Conservation (phyloP, 2,113 vertebrate species). For the Campylorhamphus procurvoides region DNA sequence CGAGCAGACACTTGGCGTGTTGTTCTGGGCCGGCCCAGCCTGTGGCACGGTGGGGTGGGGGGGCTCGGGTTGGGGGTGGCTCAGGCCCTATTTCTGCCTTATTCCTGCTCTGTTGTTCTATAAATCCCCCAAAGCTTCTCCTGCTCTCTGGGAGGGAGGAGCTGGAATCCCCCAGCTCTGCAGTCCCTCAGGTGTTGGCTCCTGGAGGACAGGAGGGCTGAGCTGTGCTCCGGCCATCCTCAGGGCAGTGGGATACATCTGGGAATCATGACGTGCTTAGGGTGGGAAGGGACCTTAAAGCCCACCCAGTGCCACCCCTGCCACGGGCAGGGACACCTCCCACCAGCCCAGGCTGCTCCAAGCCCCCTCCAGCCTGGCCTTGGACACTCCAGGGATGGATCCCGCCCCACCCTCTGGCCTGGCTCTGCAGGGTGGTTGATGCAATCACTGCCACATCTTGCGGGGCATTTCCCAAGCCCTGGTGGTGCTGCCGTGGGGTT, state of each 20-base stretch:
- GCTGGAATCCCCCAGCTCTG: background rate
- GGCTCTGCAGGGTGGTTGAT: background rate
- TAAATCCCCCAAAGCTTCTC: background rate
- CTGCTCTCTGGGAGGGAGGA: background rate
- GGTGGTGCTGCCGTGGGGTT: background rate
- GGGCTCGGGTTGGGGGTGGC: background rate
- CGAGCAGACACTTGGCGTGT: background rate
- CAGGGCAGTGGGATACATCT: background rate
- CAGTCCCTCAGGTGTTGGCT: accelerated
- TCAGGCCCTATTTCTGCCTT: background rate
- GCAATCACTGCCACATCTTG: background rate
- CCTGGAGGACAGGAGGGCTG: accelerated
- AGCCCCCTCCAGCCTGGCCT: background rate
- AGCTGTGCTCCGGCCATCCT: background rate
- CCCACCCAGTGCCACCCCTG: background rate
- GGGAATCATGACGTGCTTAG: accelerated
- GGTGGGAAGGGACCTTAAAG: background rate
- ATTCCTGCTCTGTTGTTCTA: too few relatives aligned
- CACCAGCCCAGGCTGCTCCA: background rate
- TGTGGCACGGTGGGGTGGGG: background rate
- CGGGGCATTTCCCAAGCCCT: background rate
- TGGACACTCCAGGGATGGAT: background rate
- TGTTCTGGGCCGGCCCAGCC: background rate
- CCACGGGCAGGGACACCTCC: background rate
- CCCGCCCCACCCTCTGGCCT: background rate